Percentiles rank a stretch among this genome's conserved stretches.
phyloP scores from a whole-genome alignment of 2,888 invertebrate genomes.

The Lepetodrilus schrolli region DNA sequence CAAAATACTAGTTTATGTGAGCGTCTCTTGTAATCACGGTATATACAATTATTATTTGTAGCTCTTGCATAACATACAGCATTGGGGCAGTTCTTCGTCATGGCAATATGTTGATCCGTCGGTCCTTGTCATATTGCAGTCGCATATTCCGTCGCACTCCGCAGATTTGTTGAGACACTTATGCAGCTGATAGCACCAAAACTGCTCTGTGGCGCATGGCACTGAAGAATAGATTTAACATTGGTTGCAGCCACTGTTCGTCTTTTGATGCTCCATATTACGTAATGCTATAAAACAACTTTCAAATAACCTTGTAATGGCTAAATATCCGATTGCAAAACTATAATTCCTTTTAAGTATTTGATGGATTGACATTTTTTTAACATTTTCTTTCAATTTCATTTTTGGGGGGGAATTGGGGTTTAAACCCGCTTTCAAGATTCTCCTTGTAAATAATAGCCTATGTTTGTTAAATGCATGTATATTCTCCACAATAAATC shows the following conservation, averaged over 20 bases:
- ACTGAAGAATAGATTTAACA: neutral
- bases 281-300: neutral
- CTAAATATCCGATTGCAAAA: neutral
- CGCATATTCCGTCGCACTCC: neutral
- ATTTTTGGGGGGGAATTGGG: neutral
- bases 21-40: too few species aligned
- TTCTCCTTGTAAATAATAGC: neutral
- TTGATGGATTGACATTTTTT: too few species aligned
- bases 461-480: neutral
- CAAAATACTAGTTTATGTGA: too few species aligned
- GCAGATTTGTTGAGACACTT: neutral
- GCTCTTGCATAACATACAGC: too few species aligned
- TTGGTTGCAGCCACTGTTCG: too few species aligned
- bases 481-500: too few species aligned
- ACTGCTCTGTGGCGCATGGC: neutral
- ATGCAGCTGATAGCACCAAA: neutral
- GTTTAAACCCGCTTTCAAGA: neutral
- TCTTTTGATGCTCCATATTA: too few species aligned
- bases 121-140: neutral
- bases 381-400: too few species aligned
- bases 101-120: neutral
- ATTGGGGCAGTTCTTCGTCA: neutral
- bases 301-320: neutral
- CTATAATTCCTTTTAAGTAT: too few species aligned
- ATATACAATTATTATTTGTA: too few species aligned